Conservation (phyloP, 2,888 invertebrate genomes). For the Agrypnus murinus region DNA sequence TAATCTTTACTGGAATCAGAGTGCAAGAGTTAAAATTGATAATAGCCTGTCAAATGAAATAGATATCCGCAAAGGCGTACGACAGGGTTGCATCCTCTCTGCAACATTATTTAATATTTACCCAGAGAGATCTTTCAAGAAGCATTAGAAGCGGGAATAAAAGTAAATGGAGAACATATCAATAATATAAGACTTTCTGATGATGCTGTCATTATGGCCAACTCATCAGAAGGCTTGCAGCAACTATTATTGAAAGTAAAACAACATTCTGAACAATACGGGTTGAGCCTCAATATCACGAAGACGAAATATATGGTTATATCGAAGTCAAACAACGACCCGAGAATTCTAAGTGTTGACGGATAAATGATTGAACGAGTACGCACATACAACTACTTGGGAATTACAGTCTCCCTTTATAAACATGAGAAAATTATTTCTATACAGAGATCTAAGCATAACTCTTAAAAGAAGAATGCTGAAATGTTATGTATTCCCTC, state of each 20-base stretch:
- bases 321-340: slow-evolving; percentile 12
- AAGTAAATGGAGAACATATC: too few species aligned
- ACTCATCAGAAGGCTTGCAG: background rate
- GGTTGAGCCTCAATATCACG: too few species aligned
- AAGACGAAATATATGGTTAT: slow-evolving; percentile 20
- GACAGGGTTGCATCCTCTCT: slow-evolving; percentile 35
- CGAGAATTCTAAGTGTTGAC: background rate
- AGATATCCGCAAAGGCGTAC: too few species aligned
- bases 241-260: background rate
- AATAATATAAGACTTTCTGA: slow-evolving; percentile 1
- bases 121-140: slow-evolving; percentile 34
- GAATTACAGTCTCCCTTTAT: background rate
- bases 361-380: background rate
- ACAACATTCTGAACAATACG: too few species aligned
- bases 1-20: too few species aligned
- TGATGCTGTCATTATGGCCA: slow-evolving; percentile 4
- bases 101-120: slow-evolving; percentile 39
- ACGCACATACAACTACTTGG: slow-evolving; percentile 3
- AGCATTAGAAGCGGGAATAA: slow-evolving; percentile 13
- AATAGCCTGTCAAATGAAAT: slow-evolving; percentile 19
- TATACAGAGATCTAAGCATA: background rate
- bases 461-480: background rate
- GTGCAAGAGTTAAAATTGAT: too few species aligned
- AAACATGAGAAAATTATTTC: background rate
- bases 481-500: too few species aligned